Conservation (phyloP, 2,797 vertebrate species). For the Syncerus caffer region DNA sequence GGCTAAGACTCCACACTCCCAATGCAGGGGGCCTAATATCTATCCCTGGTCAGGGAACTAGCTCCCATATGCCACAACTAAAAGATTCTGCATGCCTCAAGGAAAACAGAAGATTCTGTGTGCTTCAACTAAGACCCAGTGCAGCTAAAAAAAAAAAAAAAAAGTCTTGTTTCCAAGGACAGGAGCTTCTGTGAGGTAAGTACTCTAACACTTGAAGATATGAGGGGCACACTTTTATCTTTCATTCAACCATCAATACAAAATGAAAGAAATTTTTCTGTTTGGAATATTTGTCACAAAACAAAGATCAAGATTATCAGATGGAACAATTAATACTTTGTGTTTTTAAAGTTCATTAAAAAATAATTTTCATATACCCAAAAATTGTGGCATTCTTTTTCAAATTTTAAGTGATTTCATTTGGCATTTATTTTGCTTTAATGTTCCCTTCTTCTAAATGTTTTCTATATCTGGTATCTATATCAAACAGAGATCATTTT, state of each 20-base stretch:
- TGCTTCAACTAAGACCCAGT: background rate
- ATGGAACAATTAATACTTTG: background rate
- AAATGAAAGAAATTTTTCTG: background rate
- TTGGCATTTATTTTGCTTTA: background rate
- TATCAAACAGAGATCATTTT: background rate
- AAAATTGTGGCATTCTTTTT: background rate
- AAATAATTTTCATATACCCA: conserved; percentile 17
- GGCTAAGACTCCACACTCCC: background rate
- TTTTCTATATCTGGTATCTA: background rate
- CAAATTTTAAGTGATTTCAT: background rate
- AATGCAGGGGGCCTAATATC: background rate
- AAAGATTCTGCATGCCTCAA: background rate
- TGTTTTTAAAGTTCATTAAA: background rate
- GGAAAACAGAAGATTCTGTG: background rate
- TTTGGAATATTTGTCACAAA: background rate
- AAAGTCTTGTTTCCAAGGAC: background rate
- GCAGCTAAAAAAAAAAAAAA: background rate
- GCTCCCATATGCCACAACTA: background rate
- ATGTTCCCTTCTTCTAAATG: background rate
- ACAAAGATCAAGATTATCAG: background rate
- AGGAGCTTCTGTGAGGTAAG: background rate
- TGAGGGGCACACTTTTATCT: background rate
- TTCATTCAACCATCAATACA: background rate
- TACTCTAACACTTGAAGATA: background rate
- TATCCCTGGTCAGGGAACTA: background rate